phyloP scores from a whole-genome alignment of 2,888 invertebrate species.

The Aporophyla nigra region DNA sequence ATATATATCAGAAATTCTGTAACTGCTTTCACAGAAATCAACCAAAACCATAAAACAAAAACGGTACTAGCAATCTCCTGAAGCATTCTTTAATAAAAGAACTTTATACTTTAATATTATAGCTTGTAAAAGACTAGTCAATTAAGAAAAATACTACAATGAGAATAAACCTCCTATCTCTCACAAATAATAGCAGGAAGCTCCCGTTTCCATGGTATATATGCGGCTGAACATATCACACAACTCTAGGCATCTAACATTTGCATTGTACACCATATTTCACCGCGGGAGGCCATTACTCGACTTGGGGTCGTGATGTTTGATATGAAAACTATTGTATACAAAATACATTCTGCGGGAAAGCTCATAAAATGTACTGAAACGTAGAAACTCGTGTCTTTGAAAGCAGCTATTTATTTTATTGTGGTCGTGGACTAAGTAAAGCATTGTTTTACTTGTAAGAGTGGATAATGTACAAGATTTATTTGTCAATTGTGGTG shows the following conservation, averaged over 20 bases:
- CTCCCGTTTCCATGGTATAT: constrained; percentile 44
- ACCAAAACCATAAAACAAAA: background rate
- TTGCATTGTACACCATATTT: constrained; percentile 55
- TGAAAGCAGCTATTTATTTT: constrained; percentile 45
- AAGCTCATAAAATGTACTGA: constrained; percentile 54
- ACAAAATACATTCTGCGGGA: constrained; percentile 47
- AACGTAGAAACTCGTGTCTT: constrained; percentile 57
- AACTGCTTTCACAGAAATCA: background rate
- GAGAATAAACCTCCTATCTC: constrained; percentile 14
- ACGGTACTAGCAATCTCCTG: background rate
- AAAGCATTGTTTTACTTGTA: constrained; percentile 43
- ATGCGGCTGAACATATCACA: constrained; percentile 46
- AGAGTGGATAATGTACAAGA: constrained; percentile 15
- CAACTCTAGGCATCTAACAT: constrained; percentile 48
- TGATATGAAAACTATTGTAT: constrained; percentile 66
- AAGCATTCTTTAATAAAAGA: background rate
- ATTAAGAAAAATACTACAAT: constrained; percentile 8
- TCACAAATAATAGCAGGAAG: constrained; percentile 37
- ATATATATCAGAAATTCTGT: background rate
- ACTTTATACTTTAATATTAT: constrained; percentile 1
- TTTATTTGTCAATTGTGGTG: constrained; percentile 23
- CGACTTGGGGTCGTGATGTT: constrained; percentile 58
- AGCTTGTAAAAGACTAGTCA: background rate
- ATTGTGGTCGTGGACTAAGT: constrained; percentile 27
- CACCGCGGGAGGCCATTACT: constrained; percentile 55